A percentile compares a stretch with the other conserved stretches of the same genome.
phyloP scores from a whole-genome alignment of 1,140 invertebrate genomes.

The Drosophila rhopaloa region DNA sequence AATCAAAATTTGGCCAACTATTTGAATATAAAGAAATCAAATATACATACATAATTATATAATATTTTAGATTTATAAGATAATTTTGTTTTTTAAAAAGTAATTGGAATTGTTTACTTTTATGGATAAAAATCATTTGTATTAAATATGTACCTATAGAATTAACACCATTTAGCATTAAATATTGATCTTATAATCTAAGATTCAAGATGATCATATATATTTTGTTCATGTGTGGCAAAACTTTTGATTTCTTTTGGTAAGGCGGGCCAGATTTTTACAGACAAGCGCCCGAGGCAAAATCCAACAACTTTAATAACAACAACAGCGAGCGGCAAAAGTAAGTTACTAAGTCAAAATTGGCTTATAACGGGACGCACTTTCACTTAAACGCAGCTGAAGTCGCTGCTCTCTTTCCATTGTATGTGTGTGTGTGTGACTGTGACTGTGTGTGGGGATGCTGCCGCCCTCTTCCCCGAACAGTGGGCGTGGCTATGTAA shows the following conservation, averaged over 20 bases:
- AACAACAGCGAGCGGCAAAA: conserved; percentile 39
- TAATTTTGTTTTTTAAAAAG: no score
- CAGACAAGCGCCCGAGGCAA: conserved; percentile 50
- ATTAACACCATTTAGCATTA: not conserved
- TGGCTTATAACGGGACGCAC: conserved; percentile 72
- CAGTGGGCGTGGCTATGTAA: conserved; percentile 37
- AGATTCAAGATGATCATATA: not conserved
- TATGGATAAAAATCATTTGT: no score
- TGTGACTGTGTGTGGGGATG: conserved; percentile 3
- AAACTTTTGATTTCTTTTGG: conserved; percentile 70
- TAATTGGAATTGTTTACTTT: no score
- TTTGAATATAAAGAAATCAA: no score
- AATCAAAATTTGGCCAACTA: no score
- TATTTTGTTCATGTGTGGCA: conserved; percentile 23
- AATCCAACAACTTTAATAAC: conserved; percentile 10
- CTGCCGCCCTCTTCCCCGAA: conserved; percentile 2
- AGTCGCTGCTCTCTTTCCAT: conserved; percentile 8
- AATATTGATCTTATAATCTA: not conserved
- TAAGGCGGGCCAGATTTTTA: conserved; percentile 50
- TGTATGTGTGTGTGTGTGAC: not conserved
- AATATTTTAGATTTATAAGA: not conserved
- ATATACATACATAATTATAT: no score
- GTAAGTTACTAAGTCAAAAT: conserved; percentile 76
- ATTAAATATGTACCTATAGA: no score
- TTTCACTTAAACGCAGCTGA: conserved; percentile 53